These are phyloP conservation scores for Acropternis orthonyx DNA, from an alignment of 2,797 vertebrate genomes.

Conservation along the genomic window DNA sequence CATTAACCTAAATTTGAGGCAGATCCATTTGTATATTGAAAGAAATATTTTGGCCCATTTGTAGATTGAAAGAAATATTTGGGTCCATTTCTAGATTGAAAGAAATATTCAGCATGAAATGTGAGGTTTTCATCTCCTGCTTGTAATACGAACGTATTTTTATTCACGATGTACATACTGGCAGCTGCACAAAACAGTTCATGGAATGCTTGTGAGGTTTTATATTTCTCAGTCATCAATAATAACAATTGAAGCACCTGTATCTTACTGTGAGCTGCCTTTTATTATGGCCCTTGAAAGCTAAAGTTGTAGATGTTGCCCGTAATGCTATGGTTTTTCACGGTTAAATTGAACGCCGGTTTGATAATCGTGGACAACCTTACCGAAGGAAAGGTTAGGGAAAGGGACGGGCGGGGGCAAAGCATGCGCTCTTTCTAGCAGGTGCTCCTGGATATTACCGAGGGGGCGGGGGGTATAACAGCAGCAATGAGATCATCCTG, in stretches of 20 bases:
- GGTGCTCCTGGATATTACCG: not conserved
- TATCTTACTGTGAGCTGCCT: not conserved
- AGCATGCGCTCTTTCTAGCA: not conserved
- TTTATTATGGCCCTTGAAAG: not conserved
- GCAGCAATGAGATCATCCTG: not conserved
- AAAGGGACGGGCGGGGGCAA: too few relatives aligned
- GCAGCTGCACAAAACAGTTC: not conserved
- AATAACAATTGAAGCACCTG: not conserved
- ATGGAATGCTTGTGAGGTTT: not conserved
- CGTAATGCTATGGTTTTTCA: not conserved
- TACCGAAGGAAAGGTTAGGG: not conserved
- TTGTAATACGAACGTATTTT: fast-evolving
- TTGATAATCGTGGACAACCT: not conserved
- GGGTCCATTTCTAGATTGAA: not conserved
- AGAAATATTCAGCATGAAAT: not conserved
- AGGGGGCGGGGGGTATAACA: not conserved
- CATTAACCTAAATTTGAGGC: not conserved
- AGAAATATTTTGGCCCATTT: not conserved
- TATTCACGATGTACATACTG: fast-evolving
- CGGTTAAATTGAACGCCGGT: not conserved
- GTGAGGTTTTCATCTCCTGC: not conserved
- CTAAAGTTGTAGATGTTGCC: not conserved
- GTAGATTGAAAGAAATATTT: too few relatives aligned
- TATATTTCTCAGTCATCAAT: not conserved
- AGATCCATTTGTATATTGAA: not conserved